Evolutionary conservation across 2,113 vertebrate genomes (phyloP).

Genomic region (Lampris megalopsis): DNA sequence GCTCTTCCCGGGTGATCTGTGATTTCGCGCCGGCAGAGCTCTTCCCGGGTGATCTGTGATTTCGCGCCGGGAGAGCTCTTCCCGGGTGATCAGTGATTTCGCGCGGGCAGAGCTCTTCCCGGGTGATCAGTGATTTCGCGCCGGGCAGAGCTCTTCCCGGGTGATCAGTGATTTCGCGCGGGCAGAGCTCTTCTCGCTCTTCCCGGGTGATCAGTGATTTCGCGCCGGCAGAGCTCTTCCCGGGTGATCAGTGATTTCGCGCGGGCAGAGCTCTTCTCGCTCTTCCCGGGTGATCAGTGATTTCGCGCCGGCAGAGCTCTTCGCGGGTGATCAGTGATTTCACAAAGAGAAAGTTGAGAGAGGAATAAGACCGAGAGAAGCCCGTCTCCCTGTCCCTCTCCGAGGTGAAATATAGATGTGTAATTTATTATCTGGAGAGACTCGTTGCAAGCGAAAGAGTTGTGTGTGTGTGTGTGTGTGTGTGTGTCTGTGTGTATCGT

Average conservation of each 20-base stretch:
- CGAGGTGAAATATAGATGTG: conserved; percentile 69
- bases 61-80: conserved; percentile 49
- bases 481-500: conserved; percentile 75
- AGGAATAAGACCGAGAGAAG: conserved; percentile 65
- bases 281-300: conserved; percentile 46
- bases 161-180: conserved; percentile 60
- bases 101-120: conserved; percentile 44
- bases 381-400: conserved; percentile 61
- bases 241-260: conserved; percentile 55
- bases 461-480: conserved; percentile 71
- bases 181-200: conserved; percentile 34
- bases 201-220: conserved; percentile 54
- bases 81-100: conserved; percentile 58
- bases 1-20: too few relatives aligned
- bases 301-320: conserved; percentile 50
- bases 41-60: conserved; percentile 47
- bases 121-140: conserved; percentile 56
- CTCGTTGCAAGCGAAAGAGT: conserved; percentile 64
- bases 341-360: conserved; percentile 28
- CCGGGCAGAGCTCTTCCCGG: conserved; percentile 44
- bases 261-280: conserved; percentile 40
- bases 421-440: conserved; percentile 79
- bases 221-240: conserved; percentile 46
- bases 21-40: too few relatives aligned
- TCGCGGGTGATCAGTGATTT: conserved; percentile 56